These are phyloP conservation scores for Crossaster papposus DNA, from an alignment of 53 echinoderm and acorn worm genomes.

Conservation along the genomic window DNA sequence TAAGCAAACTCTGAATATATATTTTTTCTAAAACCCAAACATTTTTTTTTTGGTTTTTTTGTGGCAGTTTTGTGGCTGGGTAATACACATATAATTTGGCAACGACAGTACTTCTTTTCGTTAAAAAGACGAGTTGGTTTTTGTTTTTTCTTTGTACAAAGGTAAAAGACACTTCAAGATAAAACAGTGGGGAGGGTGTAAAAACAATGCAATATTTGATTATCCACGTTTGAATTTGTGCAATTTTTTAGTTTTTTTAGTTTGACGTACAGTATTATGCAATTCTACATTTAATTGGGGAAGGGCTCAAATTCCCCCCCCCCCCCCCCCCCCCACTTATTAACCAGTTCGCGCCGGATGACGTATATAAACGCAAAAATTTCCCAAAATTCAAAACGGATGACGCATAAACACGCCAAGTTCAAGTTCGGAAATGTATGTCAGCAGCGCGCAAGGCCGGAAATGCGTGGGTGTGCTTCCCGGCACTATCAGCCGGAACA, in stretches of 20 bases:
- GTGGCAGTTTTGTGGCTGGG: constrained; percentile 57
- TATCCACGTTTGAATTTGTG: neutral
- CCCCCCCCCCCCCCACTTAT: no score
- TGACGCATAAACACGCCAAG: no score
- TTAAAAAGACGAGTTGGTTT: constrained; percentile 49
- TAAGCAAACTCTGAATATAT: constrained; percentile 43
- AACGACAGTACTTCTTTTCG: constrained; percentile 37
- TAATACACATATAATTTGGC: constrained; percentile 43
- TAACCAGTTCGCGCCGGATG: no score
- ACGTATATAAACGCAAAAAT: no score
- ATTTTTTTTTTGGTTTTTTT: neutral
- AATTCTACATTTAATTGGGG: no score
- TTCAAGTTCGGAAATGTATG: no score
- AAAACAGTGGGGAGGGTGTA: neutral
- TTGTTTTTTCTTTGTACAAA: constrained; percentile 38
- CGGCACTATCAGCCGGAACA: no score
- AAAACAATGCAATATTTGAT: neutral
- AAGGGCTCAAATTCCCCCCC: no score
- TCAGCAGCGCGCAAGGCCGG: no score
- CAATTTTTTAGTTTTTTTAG: neutral
- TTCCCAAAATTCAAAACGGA: no score
- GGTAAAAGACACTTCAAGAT: neutral
- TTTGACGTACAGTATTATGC: neutral
- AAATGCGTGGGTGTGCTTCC: no score
- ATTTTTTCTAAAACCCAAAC: constrained; percentile 1